These are phyloP conservation scores for Dasyurus viverrinus DNA, from an alignment of 2,113 vertebrate genomes.

Conservation along the genomic window DNA sequence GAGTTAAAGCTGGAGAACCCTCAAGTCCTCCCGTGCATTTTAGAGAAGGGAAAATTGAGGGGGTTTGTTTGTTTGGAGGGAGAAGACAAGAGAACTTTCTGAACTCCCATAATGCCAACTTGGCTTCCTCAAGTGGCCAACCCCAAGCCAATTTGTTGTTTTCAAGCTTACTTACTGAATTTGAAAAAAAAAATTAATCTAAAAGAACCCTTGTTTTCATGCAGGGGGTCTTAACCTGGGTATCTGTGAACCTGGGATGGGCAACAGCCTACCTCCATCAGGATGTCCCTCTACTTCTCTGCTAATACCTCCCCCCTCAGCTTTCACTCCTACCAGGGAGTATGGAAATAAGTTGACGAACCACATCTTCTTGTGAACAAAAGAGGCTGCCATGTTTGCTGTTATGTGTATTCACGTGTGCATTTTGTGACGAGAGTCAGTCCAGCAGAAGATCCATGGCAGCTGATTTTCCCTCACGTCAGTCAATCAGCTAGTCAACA, in stretches of 20 bases:
- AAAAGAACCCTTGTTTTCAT: background rate
- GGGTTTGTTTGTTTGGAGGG: background rate
- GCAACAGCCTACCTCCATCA: background rate
- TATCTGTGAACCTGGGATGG: background rate
- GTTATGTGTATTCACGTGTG: background rate
- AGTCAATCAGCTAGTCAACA: background rate
- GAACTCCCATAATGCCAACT: background rate
- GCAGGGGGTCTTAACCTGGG: background rate
- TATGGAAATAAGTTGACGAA: conserved; percentile 36
- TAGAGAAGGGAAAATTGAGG: background rate
- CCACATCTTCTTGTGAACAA: conserved; percentile 18
- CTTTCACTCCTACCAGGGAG: conserved; percentile 46
- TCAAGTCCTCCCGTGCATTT: background rate
- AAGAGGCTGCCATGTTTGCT: conserved; percentile 8
- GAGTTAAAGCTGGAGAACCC: background rate
- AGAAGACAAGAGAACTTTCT: background rate
- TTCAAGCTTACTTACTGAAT: background rate
- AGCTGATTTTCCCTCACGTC: conserved; percentile 74
- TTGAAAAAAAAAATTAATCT: background rate
- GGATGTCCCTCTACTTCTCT: conserved; percentile 33
- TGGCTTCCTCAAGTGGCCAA: background rate
- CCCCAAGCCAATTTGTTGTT: background rate
- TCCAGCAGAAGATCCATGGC: conserved; percentile 39
- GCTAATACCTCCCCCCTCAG: background rate
- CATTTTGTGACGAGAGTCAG: background rate